Percentiles rank a stretch among this genome's conserved stretches.
These are phyloP conservation scores for Scaptomyza cyrtandrae DNA, from an alignment of 2,888 invertebrate genomes.

Conservation along the genomic window DNA sequence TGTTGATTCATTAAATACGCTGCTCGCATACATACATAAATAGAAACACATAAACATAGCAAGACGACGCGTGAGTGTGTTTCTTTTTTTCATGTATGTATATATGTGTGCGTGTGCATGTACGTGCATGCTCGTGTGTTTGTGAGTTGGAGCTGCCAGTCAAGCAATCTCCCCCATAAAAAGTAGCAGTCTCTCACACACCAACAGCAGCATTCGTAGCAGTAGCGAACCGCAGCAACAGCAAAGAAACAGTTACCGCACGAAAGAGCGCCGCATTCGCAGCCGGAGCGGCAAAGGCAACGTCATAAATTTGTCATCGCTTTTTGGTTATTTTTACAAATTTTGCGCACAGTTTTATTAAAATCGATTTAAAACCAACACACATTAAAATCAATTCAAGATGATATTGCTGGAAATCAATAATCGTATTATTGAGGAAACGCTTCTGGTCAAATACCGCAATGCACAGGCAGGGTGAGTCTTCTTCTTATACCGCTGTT, in stretches of 20 bases:
- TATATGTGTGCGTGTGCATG: slow-evolving; percentile 24
- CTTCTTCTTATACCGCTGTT: slow-evolving; percentile 27
- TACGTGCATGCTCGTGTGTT: slow-evolving; percentile 50
- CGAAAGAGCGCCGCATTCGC: slow-evolving; percentile 64
- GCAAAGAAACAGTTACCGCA: slow-evolving; percentile 72
- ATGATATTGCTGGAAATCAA: slow-evolving; percentile 99
- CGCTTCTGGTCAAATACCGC: slow-evolving; percentile 96
- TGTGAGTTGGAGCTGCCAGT: slow-evolving; percentile 65
- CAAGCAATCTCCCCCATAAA: slow-evolving; percentile 56
- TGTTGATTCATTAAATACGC: slow-evolving; percentile 80
- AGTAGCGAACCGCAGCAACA: slow-evolving; percentile 16
- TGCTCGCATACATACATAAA: slow-evolving; percentile 31
- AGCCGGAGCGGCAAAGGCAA: slow-evolving; percentile 72
- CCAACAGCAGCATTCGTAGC: slow-evolving; percentile 49
- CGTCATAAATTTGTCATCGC: slow-evolving; percentile 79
- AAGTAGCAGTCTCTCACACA: slow-evolving; percentile 57
- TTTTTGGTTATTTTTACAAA: slow-evolving; percentile 41
- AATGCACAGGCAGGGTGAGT: slow-evolving; percentile 96
- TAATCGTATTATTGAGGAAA: slow-evolving; percentile 99
- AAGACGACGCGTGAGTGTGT: slow-evolving; percentile 33
- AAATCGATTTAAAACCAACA: slow-evolving; percentile 22
- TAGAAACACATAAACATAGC: slow-evolving; percentile 18
- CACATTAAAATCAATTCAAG: slow-evolving; percentile 30
- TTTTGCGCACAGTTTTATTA: slow-evolving; percentile 25
- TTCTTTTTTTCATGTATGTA: slow-evolving; percentile 15